These are phyloP conservation scores for Coracopsis vasa DNA, from an alignment of 2,113 vertebrate species.

Conservation along the genomic window DNA sequence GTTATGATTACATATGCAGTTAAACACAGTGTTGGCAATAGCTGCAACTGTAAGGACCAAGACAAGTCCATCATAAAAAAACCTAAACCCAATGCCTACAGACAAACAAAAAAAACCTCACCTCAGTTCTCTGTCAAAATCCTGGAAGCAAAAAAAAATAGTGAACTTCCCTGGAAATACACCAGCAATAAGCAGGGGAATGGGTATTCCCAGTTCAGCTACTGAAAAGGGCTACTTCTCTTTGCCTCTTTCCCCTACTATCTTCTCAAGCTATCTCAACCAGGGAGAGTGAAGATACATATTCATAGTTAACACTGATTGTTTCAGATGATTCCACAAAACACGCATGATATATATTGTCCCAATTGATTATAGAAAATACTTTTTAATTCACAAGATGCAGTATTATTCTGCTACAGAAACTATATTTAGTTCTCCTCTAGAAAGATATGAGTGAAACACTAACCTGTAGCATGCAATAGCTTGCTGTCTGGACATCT, in stretches of 20 bases:
- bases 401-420: background rate
- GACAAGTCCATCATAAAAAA: background rate
- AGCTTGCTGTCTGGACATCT: slow-evolving; percentile 97
- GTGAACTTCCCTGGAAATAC: background rate
- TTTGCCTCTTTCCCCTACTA: background rate
- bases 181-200: background rate
- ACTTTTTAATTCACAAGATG: background rate
- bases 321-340: background rate
- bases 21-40: background rate
- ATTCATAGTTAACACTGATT: background rate
- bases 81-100: background rate
- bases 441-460: background rate
- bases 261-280: background rate
- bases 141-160: background rate
- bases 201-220: background rate
- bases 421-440: background rate
- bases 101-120: background rate
- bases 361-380: background rate
- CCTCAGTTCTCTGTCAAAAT: background rate
- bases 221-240: background rate
- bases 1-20: background rate
- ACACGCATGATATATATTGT: background rate
- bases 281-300: background rate
- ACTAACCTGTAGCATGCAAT: slow-evolving; percentile 96
- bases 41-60: background rate